Evolutionary conservation across 37 sponge, comb jelly and placozoan genomes (phyloP).

Genomic region (Corticium candelabrum): DNA sequence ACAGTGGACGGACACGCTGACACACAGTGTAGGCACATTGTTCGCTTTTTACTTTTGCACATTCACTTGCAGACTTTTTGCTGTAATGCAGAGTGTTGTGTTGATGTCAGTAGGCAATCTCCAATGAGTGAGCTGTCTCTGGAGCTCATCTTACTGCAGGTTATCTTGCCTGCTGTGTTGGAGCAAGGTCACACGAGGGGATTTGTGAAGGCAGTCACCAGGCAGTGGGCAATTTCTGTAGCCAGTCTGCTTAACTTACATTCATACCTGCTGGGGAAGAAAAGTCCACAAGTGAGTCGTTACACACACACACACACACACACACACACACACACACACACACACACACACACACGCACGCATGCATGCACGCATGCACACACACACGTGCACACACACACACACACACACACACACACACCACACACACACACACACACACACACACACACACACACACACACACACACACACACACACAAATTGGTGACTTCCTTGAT

Average conservation of each 20-base stretch:
- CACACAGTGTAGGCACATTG: too few relatives aligned
- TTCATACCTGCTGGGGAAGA: slow-evolving; percentile 72
- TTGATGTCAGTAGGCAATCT: too few relatives aligned
- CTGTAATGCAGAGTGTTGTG: too few relatives aligned
- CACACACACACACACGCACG: neutral
- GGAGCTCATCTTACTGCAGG: slow-evolving; percentile 82
- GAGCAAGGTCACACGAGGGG: slow-evolving; percentile 77
- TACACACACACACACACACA: neutral
- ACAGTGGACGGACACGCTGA: too few relatives aligned
- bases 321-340: slow-evolving; percentile 6
- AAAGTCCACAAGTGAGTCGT: neutral
- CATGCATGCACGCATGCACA: neutral
- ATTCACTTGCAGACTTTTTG: too few relatives aligned
- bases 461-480: slow-evolving; percentile 5
- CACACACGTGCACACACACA: too few relatives aligned
- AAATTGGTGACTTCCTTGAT: slow-evolving; percentile 29
- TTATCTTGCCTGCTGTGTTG: slow-evolving; percentile 76
- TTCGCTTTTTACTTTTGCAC: too few relatives aligned
- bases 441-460: slow-evolving; percentile 9
- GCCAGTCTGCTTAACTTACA: slow-evolving; percentile 53
- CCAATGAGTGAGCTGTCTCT: slow-evolving; percentile 71
- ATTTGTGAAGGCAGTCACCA: slow-evolving; percentile 43
- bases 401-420: too few relatives aligned
- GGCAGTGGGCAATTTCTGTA: slow-evolving; percentile 40
- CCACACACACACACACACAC: too few relatives aligned